Base-by-base conservation (phyloP, 2,113 vertebrate species). In the Dolichallabes microphthalmus region DNA sequence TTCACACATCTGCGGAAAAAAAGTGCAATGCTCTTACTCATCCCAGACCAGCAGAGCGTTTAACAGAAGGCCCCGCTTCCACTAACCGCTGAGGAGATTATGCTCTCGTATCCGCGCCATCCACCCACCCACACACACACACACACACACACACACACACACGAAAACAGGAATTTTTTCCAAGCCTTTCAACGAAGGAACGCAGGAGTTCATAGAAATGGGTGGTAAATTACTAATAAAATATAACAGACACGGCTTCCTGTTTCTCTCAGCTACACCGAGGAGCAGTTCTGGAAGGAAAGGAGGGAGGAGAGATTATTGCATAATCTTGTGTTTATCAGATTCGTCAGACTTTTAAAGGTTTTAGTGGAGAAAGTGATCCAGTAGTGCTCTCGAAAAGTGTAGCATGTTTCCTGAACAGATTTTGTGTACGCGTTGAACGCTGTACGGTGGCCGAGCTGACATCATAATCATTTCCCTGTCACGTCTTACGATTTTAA, bases 1-100 rank as follows among this genome's bases (percentile, higher is more conserved):
- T 86, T 86, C 82, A 82, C 82, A 88, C 88, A 82, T 82, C 83
- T 57, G 73, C 32, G 5, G 32, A 79, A n/a, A 45, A 35, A 45
- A 45, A 45, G 84, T 84, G 85, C 71, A 39, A 88, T 78, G n/a
- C 22, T 85, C 61, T 63, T 75, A 83, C 77, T 84, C 85, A 69
- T 52, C 84, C 27, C 58, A 55, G 61, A 52, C 61, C 66, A 69
- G 77, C 32, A 78, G n/a, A 84, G 55, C 12, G 58, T 66, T 84
- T 84, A 50, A 79, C 61, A 69, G 68, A 63, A 52, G 68, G 63
- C 77, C n/a, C 6, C 25, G 66, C 69, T 83, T 87, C 76, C 75
- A 80, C 74, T 86, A 53, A 80, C 78, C 68, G 20, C 45, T 13
- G 76, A 45, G 15, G 45, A 73, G 58, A 30, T 15, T 52, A 80